Percentiles rank a stretch among this genome's conserved stretches.
Evolutionary conservation across 92 coral and sea anemone species (phyloP).

Genomic region (Anthopleura xanthogrammica): DNA sequence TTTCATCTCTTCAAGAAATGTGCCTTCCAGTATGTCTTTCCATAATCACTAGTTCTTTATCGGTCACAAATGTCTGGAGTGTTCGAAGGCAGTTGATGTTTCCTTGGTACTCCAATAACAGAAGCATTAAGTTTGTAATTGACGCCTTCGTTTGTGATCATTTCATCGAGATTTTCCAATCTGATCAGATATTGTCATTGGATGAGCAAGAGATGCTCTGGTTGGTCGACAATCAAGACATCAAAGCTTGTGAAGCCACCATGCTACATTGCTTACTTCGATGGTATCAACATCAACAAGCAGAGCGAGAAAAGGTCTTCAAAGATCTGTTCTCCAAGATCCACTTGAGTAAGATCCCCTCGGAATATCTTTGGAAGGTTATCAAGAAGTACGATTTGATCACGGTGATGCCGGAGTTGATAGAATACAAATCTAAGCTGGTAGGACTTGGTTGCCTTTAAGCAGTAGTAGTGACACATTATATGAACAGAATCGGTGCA

Average conservation of each 20-base stretch:
- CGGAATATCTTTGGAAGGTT: background rate
- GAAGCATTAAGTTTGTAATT: background rate
- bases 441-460: background rate
- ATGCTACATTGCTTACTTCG: background rate
- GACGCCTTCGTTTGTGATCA: background rate
- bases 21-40: background rate
- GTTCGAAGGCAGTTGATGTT: background rate
- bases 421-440: background rate
- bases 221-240: background rate
- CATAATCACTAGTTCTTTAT: background rate
- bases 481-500: background rate
- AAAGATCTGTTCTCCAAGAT: background rate
- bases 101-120: background rate
- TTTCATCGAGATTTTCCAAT: background rate
- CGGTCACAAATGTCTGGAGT: background rate
- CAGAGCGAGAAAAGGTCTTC: background rate
- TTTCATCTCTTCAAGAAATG: background rate
- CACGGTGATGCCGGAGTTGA: background rate
- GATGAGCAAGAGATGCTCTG: background rate
- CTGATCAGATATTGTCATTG: background rate
- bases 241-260: background rate
- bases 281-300: background rate
- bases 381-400: background rate
- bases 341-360: background rate
- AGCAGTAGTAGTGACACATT: background rate